These are phyloP conservation scores for Centroberyx gerrardi DNA, from an alignment of 2,797 vertebrate genomes.

Conservation along the genomic window DNA sequence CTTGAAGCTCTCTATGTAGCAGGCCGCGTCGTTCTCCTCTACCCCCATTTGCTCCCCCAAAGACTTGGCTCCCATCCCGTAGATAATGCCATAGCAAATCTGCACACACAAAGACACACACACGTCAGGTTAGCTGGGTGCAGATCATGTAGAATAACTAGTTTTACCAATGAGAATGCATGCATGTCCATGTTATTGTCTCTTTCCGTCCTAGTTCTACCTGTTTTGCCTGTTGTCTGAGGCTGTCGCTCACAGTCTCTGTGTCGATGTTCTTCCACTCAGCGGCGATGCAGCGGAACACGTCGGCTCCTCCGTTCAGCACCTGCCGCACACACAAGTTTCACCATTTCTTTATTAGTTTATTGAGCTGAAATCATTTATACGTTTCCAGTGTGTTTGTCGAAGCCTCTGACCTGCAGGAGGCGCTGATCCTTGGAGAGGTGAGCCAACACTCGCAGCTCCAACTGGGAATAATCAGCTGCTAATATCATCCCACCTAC, in stretches of 20 bases:
- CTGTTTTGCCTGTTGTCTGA: slow-evolving; percentile 97
- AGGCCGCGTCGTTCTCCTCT: slow-evolving; percentile 92
- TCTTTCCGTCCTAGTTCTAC: slow-evolving; percentile 67
- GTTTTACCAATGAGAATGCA: background rate
- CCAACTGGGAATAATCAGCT: slow-evolving; percentile 97
- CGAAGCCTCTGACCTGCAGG: slow-evolving; percentile 78
- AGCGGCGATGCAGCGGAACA: slow-evolving; percentile 95
- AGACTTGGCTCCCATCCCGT: slow-evolving; percentile 97
- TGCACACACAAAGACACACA: slow-evolving; percentile 64
- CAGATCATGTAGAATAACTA: background rate
- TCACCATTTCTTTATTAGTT: background rate
- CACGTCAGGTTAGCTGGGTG: background rate
- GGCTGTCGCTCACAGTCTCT: slow-evolving; percentile 86
- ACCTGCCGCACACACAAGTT: slow-evolving; percentile 69
- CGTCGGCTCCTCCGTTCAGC: slow-evolving; percentile 91
- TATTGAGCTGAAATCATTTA: background rate
- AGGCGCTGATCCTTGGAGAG: slow-evolving; percentile 91
- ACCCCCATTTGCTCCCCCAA: slow-evolving; percentile 97
- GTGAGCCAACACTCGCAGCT: slow-evolving; percentile 95
- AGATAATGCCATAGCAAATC: slow-evolving; percentile 99
- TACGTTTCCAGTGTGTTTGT: background rate
- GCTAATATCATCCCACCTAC: slow-evolving; percentile 95
- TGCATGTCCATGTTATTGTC: background rate
- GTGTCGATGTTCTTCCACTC: slow-evolving; percentile 94
- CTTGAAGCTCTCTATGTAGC: slow-evolving; percentile 97